Conservation (phyloP, 2,113 vertebrate species). For the Lutjanus erythropterus region DNA sequence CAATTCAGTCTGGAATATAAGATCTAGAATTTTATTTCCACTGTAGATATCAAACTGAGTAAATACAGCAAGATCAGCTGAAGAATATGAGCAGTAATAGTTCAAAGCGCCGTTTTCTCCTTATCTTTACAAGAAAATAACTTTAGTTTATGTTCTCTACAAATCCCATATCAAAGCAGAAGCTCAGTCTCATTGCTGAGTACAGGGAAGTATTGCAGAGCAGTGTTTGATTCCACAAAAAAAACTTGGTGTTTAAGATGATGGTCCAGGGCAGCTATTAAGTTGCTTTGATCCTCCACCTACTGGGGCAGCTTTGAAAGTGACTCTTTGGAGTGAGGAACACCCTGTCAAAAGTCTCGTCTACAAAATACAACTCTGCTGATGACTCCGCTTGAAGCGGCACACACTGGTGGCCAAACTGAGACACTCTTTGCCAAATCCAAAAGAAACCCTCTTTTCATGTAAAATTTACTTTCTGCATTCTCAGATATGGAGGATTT, state of each 20-base stretch:
- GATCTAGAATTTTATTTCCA: slow-evolving; percentile 37
- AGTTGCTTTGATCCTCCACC: slow-evolving; percentile 74
- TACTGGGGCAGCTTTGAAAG: slow-evolving; percentile 70
- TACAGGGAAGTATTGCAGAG: slow-evolving; percentile 16
- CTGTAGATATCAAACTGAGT: slow-evolving; percentile 11
- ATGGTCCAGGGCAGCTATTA: slow-evolving; percentile 46
- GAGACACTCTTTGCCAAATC: slow-evolving; percentile 4
- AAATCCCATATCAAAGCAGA: slow-evolving; percentile 54
- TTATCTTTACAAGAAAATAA: slow-evolving; percentile 42
- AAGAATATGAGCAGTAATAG: slow-evolving; percentile 7
- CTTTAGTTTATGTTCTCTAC: slow-evolving; percentile 33
- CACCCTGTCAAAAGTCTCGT: slow-evolving; percentile 28
- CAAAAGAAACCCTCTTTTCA: slow-evolving; percentile 29
- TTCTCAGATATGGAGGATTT: slow-evolving; percentile 6
- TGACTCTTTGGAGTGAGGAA: slow-evolving; percentile 55
- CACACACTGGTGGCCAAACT: slow-evolving; percentile 15
- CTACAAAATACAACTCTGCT: slow-evolving; percentile 36
- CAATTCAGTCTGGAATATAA: slow-evolving; percentile 16
- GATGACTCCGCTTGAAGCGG: slow-evolving; percentile 21
- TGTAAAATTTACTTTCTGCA: slow-evolving; percentile 5
- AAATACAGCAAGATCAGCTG: slow-evolving; percentile 28
- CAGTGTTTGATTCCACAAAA: slow-evolving; percentile 50
- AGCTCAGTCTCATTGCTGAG: slow-evolving; percentile 26
- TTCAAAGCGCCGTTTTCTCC: slow-evolving; percentile 28
- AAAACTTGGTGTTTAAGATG: slow-evolving; percentile 52